Percentiles rank a stretch among this genome's conserved stretches.
These are phyloP conservation scores for Triplophysa bombifrons DNA, from an alignment of 2,797 vertebrate species.

Conservation along the genomic window DNA sequence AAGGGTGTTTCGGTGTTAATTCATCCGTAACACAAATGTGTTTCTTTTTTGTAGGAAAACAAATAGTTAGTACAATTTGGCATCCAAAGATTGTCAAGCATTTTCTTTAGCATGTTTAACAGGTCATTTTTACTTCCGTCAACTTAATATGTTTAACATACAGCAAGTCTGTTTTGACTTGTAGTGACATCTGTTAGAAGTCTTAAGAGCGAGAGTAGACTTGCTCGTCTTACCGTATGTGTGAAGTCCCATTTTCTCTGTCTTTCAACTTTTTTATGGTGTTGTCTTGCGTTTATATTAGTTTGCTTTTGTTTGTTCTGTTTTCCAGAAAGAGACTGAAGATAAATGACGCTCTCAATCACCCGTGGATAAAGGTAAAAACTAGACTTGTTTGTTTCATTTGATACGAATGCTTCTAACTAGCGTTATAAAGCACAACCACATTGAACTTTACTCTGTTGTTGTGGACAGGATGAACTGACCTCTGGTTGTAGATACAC, in stretches of 20 bases:
- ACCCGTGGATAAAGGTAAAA: slow-evolving; percentile 95
- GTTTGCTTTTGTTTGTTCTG: slow-evolving; percentile 15
- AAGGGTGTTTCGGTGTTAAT: no score
- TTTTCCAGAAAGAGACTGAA: slow-evolving; percentile 87
- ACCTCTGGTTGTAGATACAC: neutral
- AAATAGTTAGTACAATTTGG: no score
- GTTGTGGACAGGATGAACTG: neutral
- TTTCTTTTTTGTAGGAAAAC: no score
- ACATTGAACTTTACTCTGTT: slow-evolving; percentile 6
- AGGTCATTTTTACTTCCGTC: neutral
- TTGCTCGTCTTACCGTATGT: slow-evolving; percentile 2
- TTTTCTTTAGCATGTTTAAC: neutral
- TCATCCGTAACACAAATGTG: no score
- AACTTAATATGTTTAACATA: neutral
- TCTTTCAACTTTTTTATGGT: neutral
- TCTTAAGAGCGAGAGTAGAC: neutral
- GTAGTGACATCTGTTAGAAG: neutral
- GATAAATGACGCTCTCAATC: slow-evolving; percentile 88
- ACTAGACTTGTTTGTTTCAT: neutral
- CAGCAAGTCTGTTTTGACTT: neutral
- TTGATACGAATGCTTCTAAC: slow-evolving; percentile 1
- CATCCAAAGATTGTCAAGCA: no score
- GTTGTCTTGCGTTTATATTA: slow-evolving; percentile 8
- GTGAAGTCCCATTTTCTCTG: neutral
- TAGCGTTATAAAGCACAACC: neutral